Evolutionary conservation across 2,888 invertebrate species (phyloP), one percentile per base, ranked within the genome.

Genomic region (Steinernema hermaphroditum): DNA sequence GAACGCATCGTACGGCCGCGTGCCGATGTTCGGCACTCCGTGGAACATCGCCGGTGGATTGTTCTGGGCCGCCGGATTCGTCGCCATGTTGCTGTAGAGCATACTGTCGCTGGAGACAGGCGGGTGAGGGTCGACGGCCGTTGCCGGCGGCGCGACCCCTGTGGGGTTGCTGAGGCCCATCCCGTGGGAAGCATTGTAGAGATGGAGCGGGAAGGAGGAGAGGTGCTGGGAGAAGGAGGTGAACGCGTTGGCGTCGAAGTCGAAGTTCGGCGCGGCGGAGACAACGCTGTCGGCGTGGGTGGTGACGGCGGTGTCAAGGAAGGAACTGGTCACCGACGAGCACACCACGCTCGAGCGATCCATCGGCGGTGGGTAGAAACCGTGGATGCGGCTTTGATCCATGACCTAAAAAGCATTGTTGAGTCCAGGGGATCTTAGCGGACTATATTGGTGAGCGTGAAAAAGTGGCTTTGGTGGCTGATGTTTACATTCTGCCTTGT

Each of bases 191-290:
- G 62, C 62, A 32, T 62, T 62, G 32, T 62, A 62, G 4, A 62
- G 62, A 27, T 62, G 62, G 2, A 62, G 62, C 19, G 62, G 62
- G 62, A 62, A 62, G 16, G 62, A 62, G 29, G 62, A 62, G 2
- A 62, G 62, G 27, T 62, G 62, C 62, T 62, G 62, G 16, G 29
- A 32, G 62, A 62, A 62, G 27, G 62, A 62, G 62, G 62, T 62
- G 62, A 62, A 62, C 62, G 62, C 62, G 34, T 62, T 62, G 32
- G 62, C 27, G 62, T 62, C 62, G 34, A 62, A 62, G 62, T 62
- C 62, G n/a, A 62, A 62, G 62, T 62, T 62, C 32, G 24, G 16
- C 2, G 62, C 16, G 34, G 62, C 62, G 29, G 62, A 22, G 62
- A 34, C 62, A 16, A 27, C 62, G 62, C 16, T 32, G 6, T 62